A percentile compares a stretch with the other conserved stretches of the same genome.
phyloP scores from a whole-genome alignment of 2,888 invertebrate species.

The Macrophya alboannulata region DNA sequence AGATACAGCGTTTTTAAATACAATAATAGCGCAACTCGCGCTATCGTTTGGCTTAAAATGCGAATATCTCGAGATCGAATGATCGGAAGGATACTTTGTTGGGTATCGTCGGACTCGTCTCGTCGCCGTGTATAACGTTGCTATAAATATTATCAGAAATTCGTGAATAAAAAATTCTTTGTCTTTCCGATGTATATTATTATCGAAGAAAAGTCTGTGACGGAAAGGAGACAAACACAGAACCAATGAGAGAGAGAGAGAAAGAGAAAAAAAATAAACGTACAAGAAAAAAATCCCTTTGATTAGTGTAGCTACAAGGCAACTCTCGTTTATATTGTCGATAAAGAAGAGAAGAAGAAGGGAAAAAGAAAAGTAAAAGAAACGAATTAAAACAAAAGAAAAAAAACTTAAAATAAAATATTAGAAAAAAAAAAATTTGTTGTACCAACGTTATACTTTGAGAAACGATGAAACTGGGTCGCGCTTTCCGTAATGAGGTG shows the following conservation, averaged over 20 bases:
- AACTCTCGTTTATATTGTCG: neutral
- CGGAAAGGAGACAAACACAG: too few species aligned
- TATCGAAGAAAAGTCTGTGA: neutral
- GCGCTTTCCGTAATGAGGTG: conserved; percentile 20
- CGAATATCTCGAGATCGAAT: neutral
- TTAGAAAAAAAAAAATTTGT: conserved; percentile 4
- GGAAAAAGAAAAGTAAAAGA: neutral
- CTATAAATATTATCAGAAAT: neutral
- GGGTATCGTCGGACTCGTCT: conserved; percentile 2
- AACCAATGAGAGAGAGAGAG: neutral
- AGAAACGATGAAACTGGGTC: conserved; percentile 42
- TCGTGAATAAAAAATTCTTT: neutral
- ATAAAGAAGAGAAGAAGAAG: neutral
- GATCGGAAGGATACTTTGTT: neutral
- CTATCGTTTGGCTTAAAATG: neutral
- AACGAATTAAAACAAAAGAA: neutral
- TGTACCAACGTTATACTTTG: conserved; percentile 23
- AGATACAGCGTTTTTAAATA: neutral
- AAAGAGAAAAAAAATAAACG: neutral
- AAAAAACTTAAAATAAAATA: neutral
- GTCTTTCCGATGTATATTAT: neutral
- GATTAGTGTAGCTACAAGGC: neutral
- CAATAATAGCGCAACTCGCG: neutral
- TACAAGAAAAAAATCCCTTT: neutral
- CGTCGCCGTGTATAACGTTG: neutral